Evolutionary conservation across 92 coral and sea anemone species (phyloP), one percentile per base, ranked within the genome.

Genomic region (Actinostola sp.): DNA sequence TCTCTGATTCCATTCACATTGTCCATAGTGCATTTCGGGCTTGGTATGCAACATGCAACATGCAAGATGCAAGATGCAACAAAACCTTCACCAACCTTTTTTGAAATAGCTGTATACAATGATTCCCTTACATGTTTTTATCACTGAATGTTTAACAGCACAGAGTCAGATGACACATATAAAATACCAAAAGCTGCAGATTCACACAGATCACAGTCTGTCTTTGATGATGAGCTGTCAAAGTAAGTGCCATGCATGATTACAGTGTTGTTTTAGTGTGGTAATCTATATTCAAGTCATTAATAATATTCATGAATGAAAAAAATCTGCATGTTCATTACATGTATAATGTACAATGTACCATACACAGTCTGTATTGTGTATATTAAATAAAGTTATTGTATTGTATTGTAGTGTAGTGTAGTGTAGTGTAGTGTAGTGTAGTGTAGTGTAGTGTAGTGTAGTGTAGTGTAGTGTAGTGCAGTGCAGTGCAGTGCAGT

Each of bases 181-280:
- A 80, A 84, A 38, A 64, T 82, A 26, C 93, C 86, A 27, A 78
- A 71, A 77, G 93, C 98, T 25, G 98, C 98, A 24, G 88, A 83
- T 63, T 82, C 92, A 8, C 97, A 93, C 75, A 62, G 79, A 24
- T 87, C 87, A 30, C 86, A 90, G 32, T 93, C 97, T 20, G 71
- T 82, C 56, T 93, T 93, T 73, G 97, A 93, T 65, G 89, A 91
- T 81, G 92, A 91, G 24, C 74, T 85, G 13, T 89, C 92, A 60
- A 91, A 86, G 98, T 93, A 57, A 86, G 98, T 53, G 1, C 20
- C 1, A 9, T 36, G 20, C 39, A 4, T 9, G 21, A 55, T 2
- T 23, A 3, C 2, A 55, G 8, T 9, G 32, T 5, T 55, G 35
- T 8, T 55, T 24, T 4, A 3, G 31, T 23, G 8, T 24, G 15